Conservation (phyloP, 1,140 invertebrate species). For the Pemphigus obesinymphae region DNA sequence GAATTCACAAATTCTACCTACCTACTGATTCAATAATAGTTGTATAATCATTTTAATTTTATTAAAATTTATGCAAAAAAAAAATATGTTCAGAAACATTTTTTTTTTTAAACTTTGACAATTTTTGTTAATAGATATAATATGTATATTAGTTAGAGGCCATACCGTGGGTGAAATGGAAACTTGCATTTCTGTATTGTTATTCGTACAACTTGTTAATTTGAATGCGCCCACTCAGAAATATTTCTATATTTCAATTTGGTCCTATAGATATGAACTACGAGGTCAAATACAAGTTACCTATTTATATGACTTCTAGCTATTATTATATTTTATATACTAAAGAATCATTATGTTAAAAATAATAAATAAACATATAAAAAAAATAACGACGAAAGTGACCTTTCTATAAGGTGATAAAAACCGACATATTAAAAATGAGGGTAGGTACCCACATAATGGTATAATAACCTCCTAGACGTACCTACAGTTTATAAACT, state of each 20-base stretch:
- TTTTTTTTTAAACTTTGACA: too few species aligned
- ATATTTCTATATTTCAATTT: not conserved
- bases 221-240: slow-evolving; percentile 6
- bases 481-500: too few species aligned
- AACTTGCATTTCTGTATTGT: not conserved
- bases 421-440: not conserved
- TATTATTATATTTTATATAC: too few species aligned
- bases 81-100: too few species aligned
- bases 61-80: too few species aligned
- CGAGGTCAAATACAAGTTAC: slow-evolving; percentile 3
- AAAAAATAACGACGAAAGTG: not conserved
- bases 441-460: too few species aligned
- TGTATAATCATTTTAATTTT: too few species aligned
- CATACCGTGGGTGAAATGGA: not conserved
- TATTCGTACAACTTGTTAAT: slow-evolving; percentile 7
- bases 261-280: not conserved
- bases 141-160: too few species aligned
- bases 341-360: not conserved
- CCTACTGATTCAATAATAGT: too few species aligned
- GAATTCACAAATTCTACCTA: too few species aligned
- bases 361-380: not conserved
- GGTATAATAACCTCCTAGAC: too few species aligned
- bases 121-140: too few species aligned
- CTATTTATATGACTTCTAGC: not conserved
- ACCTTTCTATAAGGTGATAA: not conserved